Evolutionary conservation across 2,888 invertebrate species (phyloP).

Genomic region (Alviniconcha strummeri): DNA sequence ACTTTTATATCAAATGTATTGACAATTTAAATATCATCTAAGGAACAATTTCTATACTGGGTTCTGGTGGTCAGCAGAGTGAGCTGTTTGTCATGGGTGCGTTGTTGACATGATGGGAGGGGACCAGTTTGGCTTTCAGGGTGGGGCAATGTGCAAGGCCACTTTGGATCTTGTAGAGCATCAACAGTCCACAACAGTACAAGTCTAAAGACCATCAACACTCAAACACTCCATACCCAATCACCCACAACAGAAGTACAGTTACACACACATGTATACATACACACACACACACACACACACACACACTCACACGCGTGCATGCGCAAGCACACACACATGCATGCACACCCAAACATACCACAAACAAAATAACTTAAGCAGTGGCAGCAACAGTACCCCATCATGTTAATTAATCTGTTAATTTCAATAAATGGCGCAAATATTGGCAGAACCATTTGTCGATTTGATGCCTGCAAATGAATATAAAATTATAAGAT

Average conservation of each 20-base stretch:
- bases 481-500: background rate
- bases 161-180: too few relatives aligned
- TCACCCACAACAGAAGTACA: background rate
- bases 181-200: background rate
- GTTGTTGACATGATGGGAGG: too few relatives aligned
- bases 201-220: background rate
- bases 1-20: too few relatives aligned
- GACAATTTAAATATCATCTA: too few relatives aligned
- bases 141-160: too few relatives aligned
- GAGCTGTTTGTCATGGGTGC: background rate
- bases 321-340: background rate
- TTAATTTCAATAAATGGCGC: background rate
- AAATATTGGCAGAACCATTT: background rate
- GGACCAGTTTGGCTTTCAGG: too few relatives aligned
- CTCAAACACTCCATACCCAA: background rate
- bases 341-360: background rate
- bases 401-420: background rate
- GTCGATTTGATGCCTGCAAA: background rate
- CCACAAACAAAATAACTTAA: background rate
- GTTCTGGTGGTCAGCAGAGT: too few relatives aligned
- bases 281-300: background rate
- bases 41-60: too few relatives aligned
- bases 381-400: too few relatives aligned
- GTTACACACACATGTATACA: background rate
- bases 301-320: background rate